Conservation (phyloP, 1,140 invertebrate genomes). For the Dendroctonus valens region DNA sequence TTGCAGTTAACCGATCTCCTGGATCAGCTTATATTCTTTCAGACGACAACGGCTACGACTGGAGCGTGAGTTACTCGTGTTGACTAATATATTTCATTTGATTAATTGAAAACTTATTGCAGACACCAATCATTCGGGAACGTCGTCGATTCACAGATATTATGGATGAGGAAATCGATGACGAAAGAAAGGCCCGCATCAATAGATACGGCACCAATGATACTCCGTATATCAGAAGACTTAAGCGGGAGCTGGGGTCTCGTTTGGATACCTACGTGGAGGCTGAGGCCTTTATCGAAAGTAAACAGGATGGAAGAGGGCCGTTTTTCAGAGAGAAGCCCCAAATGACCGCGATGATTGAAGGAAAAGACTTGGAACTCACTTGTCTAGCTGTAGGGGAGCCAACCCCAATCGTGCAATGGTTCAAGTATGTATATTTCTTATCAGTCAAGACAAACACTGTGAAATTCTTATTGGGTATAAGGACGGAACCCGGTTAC, state of each 20-base stretch:
- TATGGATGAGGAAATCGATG: constrained; percentile 95
- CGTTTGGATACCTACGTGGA: constrained; percentile 78
- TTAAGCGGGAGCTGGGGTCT: constrained; percentile 78
- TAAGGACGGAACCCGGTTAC: too few relatives aligned
- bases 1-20: constrained; percentile 72
- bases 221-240: constrained; percentile 64
- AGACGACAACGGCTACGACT: constrained; percentile 70
- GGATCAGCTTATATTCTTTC: constrained; percentile 62
- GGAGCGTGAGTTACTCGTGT: constrained; percentile 60
- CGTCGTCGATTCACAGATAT: constrained; percentile 88
- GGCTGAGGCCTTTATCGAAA: constrained; percentile 78
- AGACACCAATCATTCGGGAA: constrained; percentile 86
- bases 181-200: constrained; percentile 78
- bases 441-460: not conserved
- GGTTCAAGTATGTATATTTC: constrained; percentile 72
- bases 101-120: constrained; percentile 6
- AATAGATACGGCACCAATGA: constrained; percentile 73
- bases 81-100: not conserved
- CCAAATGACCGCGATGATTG: constrained; percentile 72
- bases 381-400: constrained; percentile 85
- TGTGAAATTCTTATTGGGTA: not conserved
- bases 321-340: constrained; percentile 84
- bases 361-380: constrained; percentile 75
- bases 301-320: constrained; percentile 72
- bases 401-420: constrained; percentile 88